Conservation (phyloP, 2,888 invertebrate genomes). For the Drepanosiphum platanoidis region DNA sequence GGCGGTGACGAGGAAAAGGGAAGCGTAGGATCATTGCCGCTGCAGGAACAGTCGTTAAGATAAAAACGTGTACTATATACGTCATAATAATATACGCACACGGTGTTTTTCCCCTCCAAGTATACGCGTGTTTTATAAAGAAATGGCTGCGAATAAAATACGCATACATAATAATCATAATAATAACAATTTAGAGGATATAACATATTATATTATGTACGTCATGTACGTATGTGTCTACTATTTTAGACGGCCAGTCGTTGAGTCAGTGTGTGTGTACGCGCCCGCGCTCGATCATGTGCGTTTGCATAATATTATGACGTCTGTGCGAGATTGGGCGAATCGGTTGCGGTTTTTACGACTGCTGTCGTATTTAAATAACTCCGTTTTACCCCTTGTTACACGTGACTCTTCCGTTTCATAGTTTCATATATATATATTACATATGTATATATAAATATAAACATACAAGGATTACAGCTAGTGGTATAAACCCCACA, state of each 20-base stretch:
- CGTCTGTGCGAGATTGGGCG: slow-evolving; percentile 35
- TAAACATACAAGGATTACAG: background rate
- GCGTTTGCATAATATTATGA: background rate
- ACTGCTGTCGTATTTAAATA: slow-evolving; percentile 43
- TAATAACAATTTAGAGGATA: background rate
- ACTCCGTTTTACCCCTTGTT: slow-evolving; percentile 6
- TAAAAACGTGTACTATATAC: background rate
- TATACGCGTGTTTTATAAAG: background rate
- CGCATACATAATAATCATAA: background rate
- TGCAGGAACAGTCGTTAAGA: background rate
- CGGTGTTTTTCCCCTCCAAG: background rate
- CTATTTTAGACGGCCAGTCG: background rate
- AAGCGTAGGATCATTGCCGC: too few species aligned
- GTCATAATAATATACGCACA: too few species aligned
- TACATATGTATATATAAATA: background rate
- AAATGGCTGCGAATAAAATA: too few species aligned
- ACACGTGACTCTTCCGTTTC: too few species aligned
- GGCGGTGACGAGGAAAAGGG: too few species aligned
- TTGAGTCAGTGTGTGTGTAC: background rate
- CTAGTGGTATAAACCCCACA: background rate
- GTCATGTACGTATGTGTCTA: too few species aligned
- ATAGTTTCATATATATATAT: background rate
- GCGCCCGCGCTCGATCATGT: background rate
- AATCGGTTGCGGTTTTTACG: slow-evolving; percentile 50
- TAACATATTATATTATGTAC: background rate